Percentiles rank a stretch among this genome's conserved stretches.
phyloP scores from a whole-genome alignment of 1,140 invertebrate genomes.

The Platyura marginata region DNA sequence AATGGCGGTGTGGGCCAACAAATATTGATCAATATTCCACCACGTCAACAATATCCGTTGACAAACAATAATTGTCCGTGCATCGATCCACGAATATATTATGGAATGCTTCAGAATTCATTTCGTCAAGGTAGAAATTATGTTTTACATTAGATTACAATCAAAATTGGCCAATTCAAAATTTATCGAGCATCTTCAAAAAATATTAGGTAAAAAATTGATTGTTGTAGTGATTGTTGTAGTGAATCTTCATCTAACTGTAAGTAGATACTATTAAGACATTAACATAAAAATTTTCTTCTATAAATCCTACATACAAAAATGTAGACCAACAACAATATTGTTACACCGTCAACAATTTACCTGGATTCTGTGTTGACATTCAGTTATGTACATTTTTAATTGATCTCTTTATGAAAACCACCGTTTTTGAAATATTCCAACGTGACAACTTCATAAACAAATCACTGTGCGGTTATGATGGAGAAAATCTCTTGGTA shows the following conservation, averaged over 20 bases:
- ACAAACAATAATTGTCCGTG: constrained; percentile 12
- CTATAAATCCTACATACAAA: neutral
- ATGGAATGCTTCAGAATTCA: neutral
- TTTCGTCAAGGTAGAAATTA: neutral
- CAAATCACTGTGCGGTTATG: constrained; percentile 31
- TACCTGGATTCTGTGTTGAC: constrained; percentile 25
- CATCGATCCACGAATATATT: constrained; percentile 15
- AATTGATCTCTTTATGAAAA: constrained; percentile 18
- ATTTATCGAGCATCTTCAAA: neutral
- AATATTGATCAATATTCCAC: too few relatives aligned
- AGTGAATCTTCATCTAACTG: too few relatives aligned
- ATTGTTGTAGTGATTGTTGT: too few relatives aligned
- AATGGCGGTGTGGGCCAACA: neutral
- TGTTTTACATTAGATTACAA: neutral
- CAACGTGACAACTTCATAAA: constrained; percentile 25
- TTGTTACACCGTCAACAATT: constrained; percentile 19
- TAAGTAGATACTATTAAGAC: too few relatives aligned
- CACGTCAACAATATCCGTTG: too few relatives aligned
- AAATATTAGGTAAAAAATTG: too few relatives aligned
- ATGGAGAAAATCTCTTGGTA: constrained; percentile 26
- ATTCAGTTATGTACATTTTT: constrained; percentile 26
- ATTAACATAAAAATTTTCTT: too few relatives aligned
- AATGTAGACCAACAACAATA: constrained; percentile 8
- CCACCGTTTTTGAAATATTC: constrained; percentile 10
- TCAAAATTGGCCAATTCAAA: neutral